Evolutionary conservation across 2,113 vertebrate genomes (phyloP), one percentile per base, ranked within the genome.

Genomic region (Rana temporaria): DNA sequence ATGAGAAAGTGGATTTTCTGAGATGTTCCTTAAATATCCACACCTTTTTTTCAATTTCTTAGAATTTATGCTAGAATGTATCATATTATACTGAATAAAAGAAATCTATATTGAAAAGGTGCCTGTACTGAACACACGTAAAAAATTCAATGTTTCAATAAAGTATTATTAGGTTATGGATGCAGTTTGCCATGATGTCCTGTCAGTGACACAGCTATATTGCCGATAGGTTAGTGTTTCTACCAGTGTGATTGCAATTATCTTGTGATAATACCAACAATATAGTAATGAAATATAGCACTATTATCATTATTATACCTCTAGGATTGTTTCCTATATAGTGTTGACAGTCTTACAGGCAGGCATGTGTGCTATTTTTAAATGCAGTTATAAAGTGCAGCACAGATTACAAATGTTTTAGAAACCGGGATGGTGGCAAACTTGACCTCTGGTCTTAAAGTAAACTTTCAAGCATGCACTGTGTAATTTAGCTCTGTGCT

Each of bases 201-300:
- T 11, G 70, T 56, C 52, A 72, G 26, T 56, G 34, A 68, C 66
- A 68, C 24, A 42, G 34, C 38, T 68, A 30, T 20, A 68, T 68
- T 32, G 32, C 66, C 42, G 34, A 68, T 16, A 68, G n/a, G 18
- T 20, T 52, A 48, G 52, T 69, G 38, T 69, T n/a, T 52, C 22
- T 69, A 18, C 9, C n/a, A 69, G 34, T 69, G 34, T 4, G 38
- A n/a, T 19, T 19, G 20, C 42, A 69, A 69, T 69, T 22, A 69
- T 53, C 24, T 55, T 71, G 24, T 32, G 52, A 56, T 7, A 22
- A 48, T 71, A 24, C 20, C 16, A 17, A 72, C 53, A 55, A 56
- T 72, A 53, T 18, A 52, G 53, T 18, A 72, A 19, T 26, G 22
- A 55, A 53, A 71, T 48, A 71, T 55, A 16, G 20, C 48, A 26